Conservation (phyloP, 2,113 vertebrate species). For the Catharus minimus region DNA sequence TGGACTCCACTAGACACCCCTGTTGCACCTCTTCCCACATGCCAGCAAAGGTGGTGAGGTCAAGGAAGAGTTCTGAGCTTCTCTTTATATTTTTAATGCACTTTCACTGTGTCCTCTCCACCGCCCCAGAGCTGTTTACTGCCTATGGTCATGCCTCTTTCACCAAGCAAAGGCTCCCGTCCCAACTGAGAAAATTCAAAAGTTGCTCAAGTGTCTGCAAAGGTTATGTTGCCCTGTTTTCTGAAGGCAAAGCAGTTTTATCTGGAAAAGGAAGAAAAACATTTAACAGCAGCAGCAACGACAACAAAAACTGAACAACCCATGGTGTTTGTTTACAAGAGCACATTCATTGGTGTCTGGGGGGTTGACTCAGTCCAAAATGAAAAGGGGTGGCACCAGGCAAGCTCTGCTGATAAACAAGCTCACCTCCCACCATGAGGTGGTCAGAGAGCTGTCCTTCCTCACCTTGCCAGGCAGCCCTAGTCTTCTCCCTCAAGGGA, state of each 20-base stretch:
- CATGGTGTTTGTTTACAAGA: slow-evolving; percentile 22
- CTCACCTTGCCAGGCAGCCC: background rate
- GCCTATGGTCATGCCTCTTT: background rate
- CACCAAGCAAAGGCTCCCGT: background rate
- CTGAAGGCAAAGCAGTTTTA: slow-evolving; percentile 32
- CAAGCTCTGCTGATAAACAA: slow-evolving; percentile 17
- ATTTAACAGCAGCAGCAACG: background rate
- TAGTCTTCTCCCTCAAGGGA: background rate
- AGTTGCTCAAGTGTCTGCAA: slow-evolving; percentile 39
- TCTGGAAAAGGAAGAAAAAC: slow-evolving; percentile 25
- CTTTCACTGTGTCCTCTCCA: background rate
- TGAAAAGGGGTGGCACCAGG: background rate
- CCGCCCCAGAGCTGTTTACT: background rate
- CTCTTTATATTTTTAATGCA: background rate
- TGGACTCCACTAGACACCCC: background rate
- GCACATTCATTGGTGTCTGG: background rate
- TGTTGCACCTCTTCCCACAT: background rate
- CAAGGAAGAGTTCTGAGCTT: background rate
- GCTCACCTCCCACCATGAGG: background rate
- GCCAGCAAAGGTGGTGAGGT: background rate
- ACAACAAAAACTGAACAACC: background rate
- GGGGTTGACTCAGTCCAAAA: background rate
- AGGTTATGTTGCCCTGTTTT: background rate
- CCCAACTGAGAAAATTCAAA: background rate
- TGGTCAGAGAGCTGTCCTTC: background rate